Evolutionary conservation across 1,140 invertebrate species (phyloP).

Genomic region (Aphidius ervi): DNA sequence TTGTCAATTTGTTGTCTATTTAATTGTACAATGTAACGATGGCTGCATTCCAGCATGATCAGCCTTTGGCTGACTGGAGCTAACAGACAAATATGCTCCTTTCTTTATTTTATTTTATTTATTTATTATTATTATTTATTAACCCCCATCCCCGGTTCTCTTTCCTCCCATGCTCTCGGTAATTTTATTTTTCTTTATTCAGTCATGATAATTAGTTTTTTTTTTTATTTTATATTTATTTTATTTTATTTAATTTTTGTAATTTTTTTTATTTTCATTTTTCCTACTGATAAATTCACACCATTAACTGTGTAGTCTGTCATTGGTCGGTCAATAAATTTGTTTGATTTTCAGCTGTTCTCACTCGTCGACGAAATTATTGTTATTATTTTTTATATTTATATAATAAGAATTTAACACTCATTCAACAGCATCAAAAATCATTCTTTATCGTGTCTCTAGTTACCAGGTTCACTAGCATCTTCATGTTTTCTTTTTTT

Average conservation of each 20-base stretch:
- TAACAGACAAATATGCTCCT: conserved; percentile 55
- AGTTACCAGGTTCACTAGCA: conserved; percentile 48
- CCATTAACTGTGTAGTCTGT: conserved; percentile 49
- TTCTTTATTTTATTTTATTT: not conserved
- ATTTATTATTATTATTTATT: conserved; percentile 1
- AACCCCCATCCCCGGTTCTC: no score
- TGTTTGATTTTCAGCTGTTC: conserved; percentile 53
- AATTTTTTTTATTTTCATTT: conserved; percentile 31
- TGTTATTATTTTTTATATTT: conserved; percentile 41
- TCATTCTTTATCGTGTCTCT: conserved; percentile 30
- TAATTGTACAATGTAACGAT: conserved; percentile 52
- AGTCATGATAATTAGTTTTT: conserved; percentile 28
- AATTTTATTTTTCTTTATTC: conserved; percentile 19
- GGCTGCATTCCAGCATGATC: conserved; percentile 52
- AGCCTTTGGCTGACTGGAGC: conserved; percentile 52
- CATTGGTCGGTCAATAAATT: conserved; percentile 50
- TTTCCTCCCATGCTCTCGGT: no score
- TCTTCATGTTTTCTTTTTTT: conserved; percentile 72
- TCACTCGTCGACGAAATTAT: conserved; percentile 49
- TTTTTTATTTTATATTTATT: conserved; percentile 13
- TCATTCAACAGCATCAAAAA: conserved; percentile 46
- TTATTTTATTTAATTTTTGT: conserved; percentile 9
- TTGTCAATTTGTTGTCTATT: conserved; percentile 18
- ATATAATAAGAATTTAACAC: conserved; percentile 48
- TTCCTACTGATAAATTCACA: conserved; percentile 44